Conservation (phyloP, 1,140 invertebrate genomes). For the Drosophila aff. region DNA sequence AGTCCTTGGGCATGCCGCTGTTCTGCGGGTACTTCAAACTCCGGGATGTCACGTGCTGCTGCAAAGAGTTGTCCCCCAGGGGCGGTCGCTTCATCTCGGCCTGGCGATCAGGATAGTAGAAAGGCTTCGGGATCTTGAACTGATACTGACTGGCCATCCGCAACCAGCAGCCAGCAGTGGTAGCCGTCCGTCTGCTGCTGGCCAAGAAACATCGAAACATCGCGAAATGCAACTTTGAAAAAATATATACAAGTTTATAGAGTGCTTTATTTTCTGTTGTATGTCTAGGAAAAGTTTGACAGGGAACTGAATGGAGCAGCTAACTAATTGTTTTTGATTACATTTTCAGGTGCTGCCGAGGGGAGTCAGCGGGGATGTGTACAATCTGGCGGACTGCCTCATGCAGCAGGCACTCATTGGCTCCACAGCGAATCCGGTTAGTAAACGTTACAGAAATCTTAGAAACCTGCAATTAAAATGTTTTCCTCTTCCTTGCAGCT, state of each 20-base stretch:
- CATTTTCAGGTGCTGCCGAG: slow-evolving; percentile 89
- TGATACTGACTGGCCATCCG: slow-evolving; percentile 70
- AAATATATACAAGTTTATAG: slow-evolving; percentile 13
- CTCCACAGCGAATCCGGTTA: slow-evolving; percentile 91
- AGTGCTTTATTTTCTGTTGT: background rate
- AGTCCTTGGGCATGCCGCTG: slow-evolving; percentile 88
- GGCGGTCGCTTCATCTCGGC: slow-evolving; percentile 45
- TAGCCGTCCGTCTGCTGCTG: no score
- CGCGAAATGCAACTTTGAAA: slow-evolving; percentile 11
- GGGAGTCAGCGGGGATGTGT: slow-evolving; percentile 95
- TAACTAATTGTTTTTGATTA: background rate
- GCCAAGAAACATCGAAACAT: slow-evolving; percentile 52
- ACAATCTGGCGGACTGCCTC: slow-evolving; percentile 96
- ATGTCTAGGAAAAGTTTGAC: slow-evolving; percentile 18
- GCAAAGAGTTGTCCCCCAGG: background rate
- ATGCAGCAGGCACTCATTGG: slow-evolving; percentile 96
- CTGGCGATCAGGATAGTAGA: slow-evolving; percentile 73
- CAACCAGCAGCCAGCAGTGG: slow-evolving; percentile 6
- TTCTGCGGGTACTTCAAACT: slow-evolving; percentile 31
- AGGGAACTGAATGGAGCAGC: slow-evolving; percentile 6
- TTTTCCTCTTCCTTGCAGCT: slow-evolving; percentile 85
- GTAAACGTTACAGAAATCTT: background rate
- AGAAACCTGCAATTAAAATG: background rate
- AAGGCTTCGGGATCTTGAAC: slow-evolving; percentile 52
- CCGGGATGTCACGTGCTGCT: slow-evolving; percentile 5